phyloP scores from a whole-genome alignment of 2,113 vertebrate genomes.

The zebrafish (Danio rerio) region GRCz12tu NC_133188.1:56572501-56573000 shows the following conservation, averaged over 20 bases:
- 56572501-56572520: no score
- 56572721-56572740: neutral
- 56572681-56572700: neutral
- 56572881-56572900: neutral
- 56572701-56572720: conserved; percentile 7
- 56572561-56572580: no score
- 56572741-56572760: neutral
- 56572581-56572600: no score
- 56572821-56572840: neutral
- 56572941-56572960: neutral
- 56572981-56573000: neutral
- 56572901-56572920: neutral
- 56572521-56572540: no score
- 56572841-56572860: neutral
- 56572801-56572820: neutral
- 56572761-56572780: neutral
- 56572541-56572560: no score
- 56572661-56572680: neutral
- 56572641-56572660: neutral
- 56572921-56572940: neutral
- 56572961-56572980: neutral
- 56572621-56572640: neutral
- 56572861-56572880: neutral
- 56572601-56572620: neutral
- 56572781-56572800: neutral